Evolutionary conservation across 2,113 vertebrate species (phyloP).

Genomic region (Gymnorhina tibicen): DNA sequence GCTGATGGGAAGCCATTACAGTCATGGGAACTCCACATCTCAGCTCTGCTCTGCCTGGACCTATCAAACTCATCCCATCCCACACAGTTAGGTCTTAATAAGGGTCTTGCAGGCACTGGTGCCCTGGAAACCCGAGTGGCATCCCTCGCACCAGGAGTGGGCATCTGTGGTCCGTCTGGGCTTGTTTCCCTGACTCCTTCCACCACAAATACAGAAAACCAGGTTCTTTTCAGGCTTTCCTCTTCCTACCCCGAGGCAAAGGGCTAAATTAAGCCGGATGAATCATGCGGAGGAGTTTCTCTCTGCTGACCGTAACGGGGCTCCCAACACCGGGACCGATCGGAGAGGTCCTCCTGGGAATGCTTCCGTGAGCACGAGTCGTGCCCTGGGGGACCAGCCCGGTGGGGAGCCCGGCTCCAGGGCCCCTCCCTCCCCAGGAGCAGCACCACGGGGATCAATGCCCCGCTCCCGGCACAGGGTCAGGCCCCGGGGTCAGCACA

Average conservation of each 20-base stretch:
- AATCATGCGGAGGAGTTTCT: constrained; percentile 7
- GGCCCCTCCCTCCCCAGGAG: not conserved
- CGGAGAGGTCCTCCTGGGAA: not conserved
- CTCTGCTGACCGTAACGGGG: not conserved
- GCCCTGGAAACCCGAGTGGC: not conserved
- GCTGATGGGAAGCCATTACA: not conserved
- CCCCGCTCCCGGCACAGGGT: not conserved
- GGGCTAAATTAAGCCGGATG: not conserved
- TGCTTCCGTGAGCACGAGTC: accelerated
- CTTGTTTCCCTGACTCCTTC: not conserved
- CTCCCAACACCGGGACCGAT: not conserved
- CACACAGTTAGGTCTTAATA: not conserved
- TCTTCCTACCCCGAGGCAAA: not conserved
- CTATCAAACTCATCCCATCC: not conserved
- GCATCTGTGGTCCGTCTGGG: accelerated
- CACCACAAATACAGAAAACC: not conserved
- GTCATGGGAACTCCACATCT: accelerated
- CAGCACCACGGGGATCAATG: accelerated
- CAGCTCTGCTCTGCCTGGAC: not conserved
- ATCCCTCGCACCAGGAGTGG: not conserved
- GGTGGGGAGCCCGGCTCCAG: accelerated
- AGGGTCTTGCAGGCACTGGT: not conserved
- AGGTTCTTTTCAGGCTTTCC: not conserved
- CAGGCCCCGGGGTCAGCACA: too few species aligned
- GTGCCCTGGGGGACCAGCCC: not conserved